Percentiles rank a stretch among this genome's conserved stretches.
These are phyloP conservation scores for Hycleus cichorii DNA, from an alignment of 1,140 invertebrate genomes.

Conservation along the genomic window DNA sequence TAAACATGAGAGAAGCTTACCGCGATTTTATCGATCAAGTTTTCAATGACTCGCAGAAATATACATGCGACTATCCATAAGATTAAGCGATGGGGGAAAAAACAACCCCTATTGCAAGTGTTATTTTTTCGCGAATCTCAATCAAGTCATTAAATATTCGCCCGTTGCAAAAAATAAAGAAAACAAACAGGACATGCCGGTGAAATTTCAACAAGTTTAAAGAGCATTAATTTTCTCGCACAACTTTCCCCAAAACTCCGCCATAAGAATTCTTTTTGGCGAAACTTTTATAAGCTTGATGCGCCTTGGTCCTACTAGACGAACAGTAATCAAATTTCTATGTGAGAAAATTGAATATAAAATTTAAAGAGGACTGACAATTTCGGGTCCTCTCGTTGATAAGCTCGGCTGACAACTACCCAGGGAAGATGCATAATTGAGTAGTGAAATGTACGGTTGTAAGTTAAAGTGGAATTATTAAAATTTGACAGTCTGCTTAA, in stretches of 20 bases:
- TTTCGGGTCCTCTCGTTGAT: constrained; percentile 24
- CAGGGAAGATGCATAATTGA: constrained; percentile 33
- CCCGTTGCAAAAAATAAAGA: too few species aligned
- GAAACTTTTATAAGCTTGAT: constrained; percentile 3
- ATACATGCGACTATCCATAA: too few species aligned
- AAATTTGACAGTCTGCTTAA: constrained; percentile 27
- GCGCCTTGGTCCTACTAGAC: constrained; percentile 15
- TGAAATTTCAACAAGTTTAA: constrained; percentile 7
- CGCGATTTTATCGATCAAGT: too few species aligned
- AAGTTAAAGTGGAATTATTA: constrained; percentile 28
- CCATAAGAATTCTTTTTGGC: constrained; percentile 18
- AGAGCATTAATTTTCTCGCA: constrained; percentile 18
- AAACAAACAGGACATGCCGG: neutral
- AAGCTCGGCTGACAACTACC: constrained; percentile 30
- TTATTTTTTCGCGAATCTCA: too few species aligned
- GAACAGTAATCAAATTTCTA: constrained; percentile 33
- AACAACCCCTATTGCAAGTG: too few species aligned
- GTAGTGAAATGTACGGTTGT: constrained; percentile 30
- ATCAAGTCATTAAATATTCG: too few species aligned
- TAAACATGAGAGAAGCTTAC: constrained; percentile 16
- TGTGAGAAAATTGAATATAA: constrained; percentile 34
- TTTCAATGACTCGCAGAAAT: too few species aligned
- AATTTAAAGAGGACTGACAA: constrained; percentile 35
- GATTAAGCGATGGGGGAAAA: too few species aligned
- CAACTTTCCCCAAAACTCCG: constrained; percentile 12